Conservation (phyloP, 2,797 vertebrate genomes). For the Tapirus indicus region DNA sequence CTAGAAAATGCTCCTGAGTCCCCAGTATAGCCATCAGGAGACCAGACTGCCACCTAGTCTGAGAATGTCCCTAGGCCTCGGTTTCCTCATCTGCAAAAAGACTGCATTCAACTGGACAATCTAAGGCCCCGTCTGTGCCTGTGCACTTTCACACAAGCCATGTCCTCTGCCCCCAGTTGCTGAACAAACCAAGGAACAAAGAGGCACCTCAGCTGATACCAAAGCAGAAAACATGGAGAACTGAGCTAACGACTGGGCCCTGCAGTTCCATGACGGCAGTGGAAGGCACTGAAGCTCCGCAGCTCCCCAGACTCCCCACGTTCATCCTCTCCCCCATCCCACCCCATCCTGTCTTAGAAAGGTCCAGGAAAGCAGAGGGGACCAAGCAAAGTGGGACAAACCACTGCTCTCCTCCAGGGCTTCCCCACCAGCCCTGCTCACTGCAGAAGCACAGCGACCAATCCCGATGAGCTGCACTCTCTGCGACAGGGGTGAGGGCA, state of each 20-base stretch:
- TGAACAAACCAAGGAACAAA: constrained; percentile 65
- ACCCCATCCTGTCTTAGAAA: not conserved
- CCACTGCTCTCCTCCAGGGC: not conserved
- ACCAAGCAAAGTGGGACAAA: not conserved
- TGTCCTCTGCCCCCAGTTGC: not conserved
- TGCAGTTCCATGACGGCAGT: not conserved
- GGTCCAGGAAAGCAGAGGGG: not conserved
- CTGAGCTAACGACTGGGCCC: not conserved
- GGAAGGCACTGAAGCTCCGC: not conserved
- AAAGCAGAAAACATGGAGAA: not conserved
- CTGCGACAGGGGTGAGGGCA: not conserved
- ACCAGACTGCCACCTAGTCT: not conserved
- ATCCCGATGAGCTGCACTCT: constrained; percentile 87
- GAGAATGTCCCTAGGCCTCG: not conserved
- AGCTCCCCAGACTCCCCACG: not conserved
- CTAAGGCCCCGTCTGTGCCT: not conserved
- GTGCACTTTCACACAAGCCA: not conserved
- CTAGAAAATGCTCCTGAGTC: not conserved
- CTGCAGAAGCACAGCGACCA: constrained; percentile 90
- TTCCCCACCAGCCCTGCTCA: constrained; percentile 84
- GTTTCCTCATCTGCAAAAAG: constrained; percentile 34
- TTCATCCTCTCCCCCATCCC: constrained; percentile 4
- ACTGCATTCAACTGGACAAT: not conserved
- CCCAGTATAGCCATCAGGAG: not conserved
- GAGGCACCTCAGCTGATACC: not conserved